Conservation (phyloP, 1,140 invertebrate genomes). For the Pissodes strobi region DNA sequence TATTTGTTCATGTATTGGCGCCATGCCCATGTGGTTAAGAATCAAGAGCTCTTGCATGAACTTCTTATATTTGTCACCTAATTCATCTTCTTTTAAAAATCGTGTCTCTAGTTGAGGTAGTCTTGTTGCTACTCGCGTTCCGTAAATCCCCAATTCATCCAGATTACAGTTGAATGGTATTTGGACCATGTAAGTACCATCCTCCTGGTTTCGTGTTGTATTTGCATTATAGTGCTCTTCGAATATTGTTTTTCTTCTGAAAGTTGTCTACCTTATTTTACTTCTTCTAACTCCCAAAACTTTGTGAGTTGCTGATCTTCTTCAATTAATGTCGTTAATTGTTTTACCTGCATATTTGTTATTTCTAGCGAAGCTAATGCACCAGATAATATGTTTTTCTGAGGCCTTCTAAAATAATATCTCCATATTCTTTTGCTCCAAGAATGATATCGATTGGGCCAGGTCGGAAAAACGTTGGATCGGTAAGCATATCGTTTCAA, state of each 20-base stretch:
- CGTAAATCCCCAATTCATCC: neutral
- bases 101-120: neutral
- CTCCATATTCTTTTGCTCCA: neutral
- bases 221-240: neutral
- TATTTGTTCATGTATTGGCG: constrained; percentile 14
- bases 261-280: neutral
- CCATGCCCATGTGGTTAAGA: constrained; percentile 43
- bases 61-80: constrained; percentile 17
- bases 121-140: neutral
- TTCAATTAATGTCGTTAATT: neutral
- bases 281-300: constrained; percentile 2
- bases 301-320: neutral
- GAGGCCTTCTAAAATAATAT: neutral
- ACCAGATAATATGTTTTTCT: neutral
- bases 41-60: constrained; percentile 48
- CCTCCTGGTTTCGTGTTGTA: neutral
- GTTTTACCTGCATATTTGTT: no score
- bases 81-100: neutral
- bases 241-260: neutral
- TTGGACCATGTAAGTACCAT: neutral
- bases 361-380: no score
- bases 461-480: neutral
- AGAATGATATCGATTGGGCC: neutral
- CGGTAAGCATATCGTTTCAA: neutral
- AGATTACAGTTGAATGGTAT: neutral